Evolutionary conservation across 1,140 invertebrate species (phyloP).

Genomic region (Leptopilina clavipes): DNA sequence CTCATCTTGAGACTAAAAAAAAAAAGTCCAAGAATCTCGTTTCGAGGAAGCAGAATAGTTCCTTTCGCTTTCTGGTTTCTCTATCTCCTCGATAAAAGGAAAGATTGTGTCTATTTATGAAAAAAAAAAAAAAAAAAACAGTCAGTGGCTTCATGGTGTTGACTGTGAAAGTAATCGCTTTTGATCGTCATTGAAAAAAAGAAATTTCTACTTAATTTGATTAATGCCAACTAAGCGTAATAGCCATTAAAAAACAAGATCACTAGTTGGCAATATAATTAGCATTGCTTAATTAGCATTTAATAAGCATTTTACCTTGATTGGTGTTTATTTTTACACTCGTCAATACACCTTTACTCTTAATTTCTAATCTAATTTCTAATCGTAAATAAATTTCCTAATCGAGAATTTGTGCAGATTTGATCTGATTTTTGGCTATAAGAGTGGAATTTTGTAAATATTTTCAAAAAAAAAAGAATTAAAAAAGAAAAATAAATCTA

Average conservation of each 20-base stretch:
- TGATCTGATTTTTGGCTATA: too few relatives aligned
- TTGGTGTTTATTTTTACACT: neutral
- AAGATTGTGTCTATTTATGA: neutral
- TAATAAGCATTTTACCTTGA: neutral
- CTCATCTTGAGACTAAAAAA: neutral
- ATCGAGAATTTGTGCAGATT: neutral
- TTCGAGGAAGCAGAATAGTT: neutral
- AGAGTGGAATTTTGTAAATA: too few relatives aligned
- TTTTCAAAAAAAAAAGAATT: too few relatives aligned
- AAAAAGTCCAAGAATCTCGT: constrained; percentile 6
- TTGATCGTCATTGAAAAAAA: constrained; percentile 8
- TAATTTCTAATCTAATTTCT: neutral
- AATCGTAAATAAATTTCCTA: neutral
- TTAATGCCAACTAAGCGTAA: neutral
- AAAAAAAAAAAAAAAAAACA: neutral
- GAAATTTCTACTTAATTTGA: constrained; percentile 24
- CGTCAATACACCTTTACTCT: neutral
- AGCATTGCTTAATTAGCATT: neutral
- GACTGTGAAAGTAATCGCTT: constrained; percentile 33
- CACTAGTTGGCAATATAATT: neutral
- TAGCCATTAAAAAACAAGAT: neutral
- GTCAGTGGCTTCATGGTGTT: constrained; percentile 8
- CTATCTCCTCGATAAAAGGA: neutral
- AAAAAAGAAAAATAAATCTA: too few relatives aligned
- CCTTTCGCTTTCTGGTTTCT: constrained; percentile 21